Base-by-base conservation (phyloP, 2,797 vertebrate species). In the Hemitrygon akajei region DNA sequence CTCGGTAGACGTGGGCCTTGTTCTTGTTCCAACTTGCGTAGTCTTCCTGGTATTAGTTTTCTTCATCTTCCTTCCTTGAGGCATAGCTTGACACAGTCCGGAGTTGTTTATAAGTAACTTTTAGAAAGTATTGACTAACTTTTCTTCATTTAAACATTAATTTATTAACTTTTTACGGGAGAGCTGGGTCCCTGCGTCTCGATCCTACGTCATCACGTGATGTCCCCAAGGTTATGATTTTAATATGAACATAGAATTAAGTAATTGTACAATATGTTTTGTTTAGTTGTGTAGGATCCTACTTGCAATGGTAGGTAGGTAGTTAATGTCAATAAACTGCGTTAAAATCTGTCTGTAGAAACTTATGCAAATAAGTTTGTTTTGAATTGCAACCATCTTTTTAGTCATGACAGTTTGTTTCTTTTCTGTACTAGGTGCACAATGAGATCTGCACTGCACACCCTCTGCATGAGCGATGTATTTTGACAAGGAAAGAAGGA, bases 401-500 rank as follows among this genome's bases (percentile, higher is more conserved):
- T 3, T 34, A 47, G 37, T 92, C 22, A 47, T 47, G 47, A 47
- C 16, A 73, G 11, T 0, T 71, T 91, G 56, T 22, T 76, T 37
- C 7, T 27, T 12, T 79, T 91, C 37, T 81, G 27, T 94, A 93
- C 75, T 95, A 99, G 99, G 97, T 97, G 81, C 97, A 98, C 96
- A 98, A 98, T 93, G 98, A 98, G 6, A 94, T 98, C 82, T 98
- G 97, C 94, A 95, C 97, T 94, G 98, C 98, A 95, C 97, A 95
- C 95, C 97, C 97, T 71, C 96, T 99, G 79, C 98, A 99, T 96
- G 98, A 99, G 94, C 97, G 98, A 69, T 98, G 98, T 92, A 99
- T 99, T 95, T 96, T 99, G 93, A 98, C 97, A 95, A 97, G 98
- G 94, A 99, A 99, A 95, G 99, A 99, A 95, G 99, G 99, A 1